A percentile compares a stretch with the other conserved stretches of the same genome.
phyloP scores from a whole-genome alignment of 2,888 invertebrate species.

The Slavum lentiscoides region DNA sequence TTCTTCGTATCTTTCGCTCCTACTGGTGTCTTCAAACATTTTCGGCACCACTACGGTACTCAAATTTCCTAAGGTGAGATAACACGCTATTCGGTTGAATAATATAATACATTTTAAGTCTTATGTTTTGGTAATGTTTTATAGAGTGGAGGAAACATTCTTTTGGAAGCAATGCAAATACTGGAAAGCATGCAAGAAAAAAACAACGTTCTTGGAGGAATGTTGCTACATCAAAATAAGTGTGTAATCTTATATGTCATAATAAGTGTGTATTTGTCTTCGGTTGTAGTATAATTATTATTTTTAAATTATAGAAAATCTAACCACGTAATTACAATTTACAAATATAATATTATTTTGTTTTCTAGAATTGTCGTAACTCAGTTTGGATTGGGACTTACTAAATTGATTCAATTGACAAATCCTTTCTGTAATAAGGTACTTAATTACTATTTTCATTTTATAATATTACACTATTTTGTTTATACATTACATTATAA shows the following conservation, averaged over 20 bases:
- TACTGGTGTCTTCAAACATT: constrained; percentile 80
- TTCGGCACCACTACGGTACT: constrained; percentile 82
- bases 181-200: constrained; percentile 81
- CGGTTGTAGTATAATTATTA: background rate
- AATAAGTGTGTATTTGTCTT: constrained; percentile 70
- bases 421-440: constrained; percentile 81
- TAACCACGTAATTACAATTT: background rate
- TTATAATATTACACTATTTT: background rate
- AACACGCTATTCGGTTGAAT: background rate
- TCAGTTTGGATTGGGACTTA: constrained; percentile 73
- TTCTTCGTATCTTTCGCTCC: constrained; percentile 84
- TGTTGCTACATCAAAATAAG: constrained; percentile 87
- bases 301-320: background rate
- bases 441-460: background rate
- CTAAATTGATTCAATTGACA: constrained; percentile 78
- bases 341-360: constrained; percentile 7
- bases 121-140: constrained; percentile 57
- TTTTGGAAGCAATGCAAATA: constrained; percentile 83
- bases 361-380: constrained; percentile 76
- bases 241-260: constrained; percentile 71
- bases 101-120: background rate
- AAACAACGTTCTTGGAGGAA: constrained; percentile 79
- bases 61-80: constrained; percentile 75
- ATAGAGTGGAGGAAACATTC: constrained; percentile 84
- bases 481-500: too few relatives aligned